Evolutionary conservation across 2,797 vertebrate species (phyloP).

Genomic region (Micromesistius poutassou): DNA sequence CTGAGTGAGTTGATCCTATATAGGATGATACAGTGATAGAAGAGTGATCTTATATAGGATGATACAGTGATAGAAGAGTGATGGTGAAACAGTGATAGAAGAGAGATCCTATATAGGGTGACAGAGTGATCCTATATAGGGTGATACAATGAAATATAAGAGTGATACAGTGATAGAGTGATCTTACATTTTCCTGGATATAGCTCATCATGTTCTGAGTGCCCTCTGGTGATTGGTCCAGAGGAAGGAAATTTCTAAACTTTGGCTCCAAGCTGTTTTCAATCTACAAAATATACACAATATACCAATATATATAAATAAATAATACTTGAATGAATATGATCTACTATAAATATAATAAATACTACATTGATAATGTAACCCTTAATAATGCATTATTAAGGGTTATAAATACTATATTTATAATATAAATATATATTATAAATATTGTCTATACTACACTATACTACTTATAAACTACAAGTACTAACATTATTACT

Average conservation of each 20-base stretch:
- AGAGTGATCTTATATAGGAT: constrained; percentile 3
- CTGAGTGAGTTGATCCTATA: too few relatives aligned
- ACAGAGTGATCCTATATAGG: not conserved
- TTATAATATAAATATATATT: not conserved
- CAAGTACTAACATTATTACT: too few relatives aligned
- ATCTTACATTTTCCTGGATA: constrained; percentile 24
- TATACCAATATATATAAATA: too few relatives aligned
- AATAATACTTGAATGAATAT: too few relatives aligned
- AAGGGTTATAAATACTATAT: not conserved
- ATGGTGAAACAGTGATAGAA: not conserved
- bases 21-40: not conserved
- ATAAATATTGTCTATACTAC: not conserved
- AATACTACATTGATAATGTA: too few relatives aligned
- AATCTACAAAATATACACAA: constrained; percentile 25
- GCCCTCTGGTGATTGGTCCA: not conserved
- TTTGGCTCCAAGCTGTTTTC: fast-evolving
- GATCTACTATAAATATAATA: too few relatives aligned
- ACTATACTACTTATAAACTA: too few relatives aligned
- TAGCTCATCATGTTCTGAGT: fast-evolving
- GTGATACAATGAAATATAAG: not conserved
- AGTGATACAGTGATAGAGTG: not conserved
- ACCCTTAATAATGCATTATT: too few relatives aligned
- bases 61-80: not conserved
- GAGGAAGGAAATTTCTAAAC: not conserved
- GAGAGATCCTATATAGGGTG: constrained; percentile 5